phyloP scores from a whole-genome alignment of 1,140 invertebrate genomes.

The Drosophila baimaii region DNA sequence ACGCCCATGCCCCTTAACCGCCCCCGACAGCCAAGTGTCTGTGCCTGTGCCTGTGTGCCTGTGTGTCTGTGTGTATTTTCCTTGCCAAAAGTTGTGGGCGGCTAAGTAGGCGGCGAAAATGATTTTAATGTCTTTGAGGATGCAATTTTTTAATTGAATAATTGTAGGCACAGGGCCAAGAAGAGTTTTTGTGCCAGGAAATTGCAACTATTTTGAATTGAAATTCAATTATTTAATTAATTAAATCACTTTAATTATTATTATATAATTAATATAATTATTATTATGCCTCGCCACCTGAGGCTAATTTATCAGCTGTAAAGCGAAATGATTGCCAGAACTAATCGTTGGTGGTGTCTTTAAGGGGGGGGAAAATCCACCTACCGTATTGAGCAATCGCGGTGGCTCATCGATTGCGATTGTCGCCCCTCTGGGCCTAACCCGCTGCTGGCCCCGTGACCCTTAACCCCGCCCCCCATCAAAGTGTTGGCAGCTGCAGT shows the following conservation, averaged over 20 bases:
- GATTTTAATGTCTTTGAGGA: constrained; percentile 59
- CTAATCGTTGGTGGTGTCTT: neutral
- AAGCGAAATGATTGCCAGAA: constrained; percentile 16
- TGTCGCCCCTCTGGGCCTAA: neutral
- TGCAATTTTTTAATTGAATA: constrained; percentile 51
- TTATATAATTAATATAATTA: too few species aligned
- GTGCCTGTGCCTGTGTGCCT: too few species aligned
- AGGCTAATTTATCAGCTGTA: too few species aligned
- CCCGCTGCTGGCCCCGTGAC: neutral
- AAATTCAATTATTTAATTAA: too few species aligned
- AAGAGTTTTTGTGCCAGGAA: neutral
- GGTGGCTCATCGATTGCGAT: constrained; percentile 19
- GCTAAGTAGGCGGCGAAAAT: constrained; percentile 38
- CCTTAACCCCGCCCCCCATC: constrained; percentile 27
- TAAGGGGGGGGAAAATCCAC: neutral
- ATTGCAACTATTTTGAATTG: too few species aligned
- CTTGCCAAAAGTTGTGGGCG: constrained; percentile 31
- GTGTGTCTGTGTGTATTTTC: constrained; percentile 5
- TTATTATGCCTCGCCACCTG: too few species aligned
- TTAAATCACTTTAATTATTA: too few species aligned
- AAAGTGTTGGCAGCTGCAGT: constrained; percentile 30
- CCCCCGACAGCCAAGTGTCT: too few species aligned
- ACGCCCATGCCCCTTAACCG: constrained; percentile 36
- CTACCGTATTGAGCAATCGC: constrained; percentile 10
- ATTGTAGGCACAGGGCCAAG: constrained; percentile 38